Conservation (phyloP, 2,113 vertebrate genomes). For the Miniopterus natalensis region DNA sequence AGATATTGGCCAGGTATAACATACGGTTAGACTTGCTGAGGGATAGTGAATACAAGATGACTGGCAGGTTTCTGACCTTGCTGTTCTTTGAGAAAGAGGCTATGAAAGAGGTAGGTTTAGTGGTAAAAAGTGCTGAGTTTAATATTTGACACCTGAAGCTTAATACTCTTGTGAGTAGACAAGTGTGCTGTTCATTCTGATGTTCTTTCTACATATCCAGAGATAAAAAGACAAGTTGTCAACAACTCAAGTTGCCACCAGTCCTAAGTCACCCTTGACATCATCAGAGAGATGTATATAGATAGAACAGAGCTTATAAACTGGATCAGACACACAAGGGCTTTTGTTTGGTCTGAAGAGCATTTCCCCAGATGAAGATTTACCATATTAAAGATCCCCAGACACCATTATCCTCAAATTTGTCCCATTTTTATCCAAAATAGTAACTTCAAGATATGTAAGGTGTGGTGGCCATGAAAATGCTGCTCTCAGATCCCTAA, state of each 20-base stretch:
- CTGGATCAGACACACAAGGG: neutral
- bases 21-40: neutral
- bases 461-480: neutral
- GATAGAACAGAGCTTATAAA: neutral
- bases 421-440: neutral
- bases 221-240: neutral
- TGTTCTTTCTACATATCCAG: neutral
- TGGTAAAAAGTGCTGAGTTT: neutral
- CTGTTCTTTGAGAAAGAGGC: neutral
- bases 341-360: neutral
- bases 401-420: neutral
- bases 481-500: neutral
- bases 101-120: neutral
- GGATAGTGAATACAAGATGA: neutral
- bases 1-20: neutral
- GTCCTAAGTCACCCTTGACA: neutral
- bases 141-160: neutral
- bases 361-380: neutral
- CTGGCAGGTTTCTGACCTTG: neutral
- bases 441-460: neutral
- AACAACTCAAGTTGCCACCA: neutral
- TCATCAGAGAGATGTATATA: neutral
- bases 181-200: neutral
- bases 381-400: neutral
- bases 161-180: slow-evolving; percentile 9